Conservation (phyloP, 2,113 vertebrate genomes). For the Pseudonaja textilis region DNA sequence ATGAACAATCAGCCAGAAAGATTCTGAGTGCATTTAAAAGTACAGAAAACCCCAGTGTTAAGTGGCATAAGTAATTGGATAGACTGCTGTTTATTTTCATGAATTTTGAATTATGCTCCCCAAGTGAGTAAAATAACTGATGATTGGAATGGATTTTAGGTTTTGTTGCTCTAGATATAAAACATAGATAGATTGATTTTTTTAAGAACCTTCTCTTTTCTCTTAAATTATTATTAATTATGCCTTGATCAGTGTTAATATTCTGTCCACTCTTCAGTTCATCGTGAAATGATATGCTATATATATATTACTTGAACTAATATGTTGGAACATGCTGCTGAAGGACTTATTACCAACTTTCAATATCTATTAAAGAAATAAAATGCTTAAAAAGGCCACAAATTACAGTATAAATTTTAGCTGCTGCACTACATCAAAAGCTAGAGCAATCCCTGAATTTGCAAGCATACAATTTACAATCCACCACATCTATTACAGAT, state of each 20-base stretch:
- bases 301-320: conserved; percentile 45
- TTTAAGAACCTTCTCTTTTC: not conserved
- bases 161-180: conserved; percentile 10
- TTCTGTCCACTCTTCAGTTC: conserved; percentile 43
- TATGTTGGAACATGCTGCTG: conserved; percentile 49
- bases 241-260: conserved; percentile 51
- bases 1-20: not conserved
- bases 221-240: conserved; percentile 37
- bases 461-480: conserved; percentile 34
- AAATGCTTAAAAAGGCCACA: conserved; percentile 61
- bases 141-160: not conserved
- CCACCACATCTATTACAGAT: conserved; percentile 28
- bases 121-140: not conserved
- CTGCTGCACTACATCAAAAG: conserved; percentile 45
- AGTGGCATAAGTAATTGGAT: conserved; percentile 20
- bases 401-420: conserved; percentile 62
- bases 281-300: conserved; percentile 38
- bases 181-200: conserved; percentile 1
- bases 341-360: conserved; percentile 57
- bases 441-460: conserved; percentile 33
- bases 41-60: not conserved
- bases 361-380: conserved; percentile 53
- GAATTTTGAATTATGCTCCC: not conserved
- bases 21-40: not conserved
- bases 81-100: not conserved